These are phyloP conservation scores for Helicoverpa zea DNA, from an alignment of 1,140 invertebrate species.

Conservation along the genomic window DNA sequence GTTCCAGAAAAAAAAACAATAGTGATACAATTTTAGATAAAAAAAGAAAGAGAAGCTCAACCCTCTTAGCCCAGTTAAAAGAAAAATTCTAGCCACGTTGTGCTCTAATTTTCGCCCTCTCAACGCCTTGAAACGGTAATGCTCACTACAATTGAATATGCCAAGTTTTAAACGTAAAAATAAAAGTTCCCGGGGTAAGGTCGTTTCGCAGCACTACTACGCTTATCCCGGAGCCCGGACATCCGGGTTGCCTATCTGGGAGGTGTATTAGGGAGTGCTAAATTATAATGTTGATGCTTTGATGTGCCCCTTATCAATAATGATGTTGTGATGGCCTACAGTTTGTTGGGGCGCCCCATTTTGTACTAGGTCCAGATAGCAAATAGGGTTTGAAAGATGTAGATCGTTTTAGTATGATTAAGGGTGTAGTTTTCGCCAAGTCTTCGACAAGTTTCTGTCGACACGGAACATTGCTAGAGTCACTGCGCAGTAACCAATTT, in stretches of 20 bases:
- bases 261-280: constrained; percentile 10
- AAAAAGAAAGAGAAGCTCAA: too few species aligned
- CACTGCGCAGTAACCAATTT: too few species aligned
- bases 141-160: background rate
- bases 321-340: constrained; percentile 19
- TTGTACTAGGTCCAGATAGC: background rate
- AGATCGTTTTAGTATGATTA: too few species aligned
- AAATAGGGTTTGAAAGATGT: background rate
- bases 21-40: too few species aligned
- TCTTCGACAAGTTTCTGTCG: too few species aligned
- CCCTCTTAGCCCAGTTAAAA: too few species aligned
- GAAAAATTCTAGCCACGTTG: background rate
- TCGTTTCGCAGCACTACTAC: constrained; percentile 19
- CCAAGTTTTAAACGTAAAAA: background rate
- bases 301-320: constrained; percentile 20
- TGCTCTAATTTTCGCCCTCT: background rate
- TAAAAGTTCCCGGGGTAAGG: constrained; percentile 5
- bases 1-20: too few species aligned
- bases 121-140: background rate
- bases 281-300: constrained; percentile 41
- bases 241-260: constrained; percentile 22
- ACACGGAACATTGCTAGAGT: too few species aligned
- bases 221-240: constrained; percentile 28
- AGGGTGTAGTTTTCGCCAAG: too few species aligned
- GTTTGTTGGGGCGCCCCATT: background rate